Evolutionary conservation across 64 coral and sea anemone genomes (phyloP), one percentile per base, ranked within the genome.

Genomic region (Anthopleura sola): DNA sequence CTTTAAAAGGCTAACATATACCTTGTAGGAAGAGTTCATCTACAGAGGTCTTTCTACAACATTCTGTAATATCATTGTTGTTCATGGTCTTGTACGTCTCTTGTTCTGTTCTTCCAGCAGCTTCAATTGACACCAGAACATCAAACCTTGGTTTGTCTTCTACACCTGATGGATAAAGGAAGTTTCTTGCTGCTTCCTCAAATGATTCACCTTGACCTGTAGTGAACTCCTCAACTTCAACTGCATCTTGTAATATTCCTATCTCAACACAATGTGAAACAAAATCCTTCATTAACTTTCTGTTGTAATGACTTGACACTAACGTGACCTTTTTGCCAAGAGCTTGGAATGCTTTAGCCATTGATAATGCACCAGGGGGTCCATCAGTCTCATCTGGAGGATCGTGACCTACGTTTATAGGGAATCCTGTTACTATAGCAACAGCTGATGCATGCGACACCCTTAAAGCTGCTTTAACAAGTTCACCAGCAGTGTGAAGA

Each of bases 11-110:
- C n/a, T n/a, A n/a, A n/a, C n/a, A n/a, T n/a, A n/a, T 81, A 91
- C 89, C 89, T 91, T 86, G 89, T 66, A 91, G 62, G 34, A 96
- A 96, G 11, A 96, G 86, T 82, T 96, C 94, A 86, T 96, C 94
- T 29, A 96, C 87, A 47, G 90, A 87, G 57, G 87, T 92, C 14
- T 78, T 75, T 77, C 74, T 86, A 90, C 94, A 96, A 16, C 89
- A 10, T 17, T 86, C 76, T 34, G 86, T 86, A 44, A 96, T 60
- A n/a, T 96, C 87, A 54, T 19, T 51, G 1, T 48, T 90, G 55
- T 91, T 89, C 94, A 96, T 96, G 2, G 94, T 86, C 36, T 55
- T 92, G 54, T 92, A 96, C 53, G 28, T 46, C 5, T 90, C 90
- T 19, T 88, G 56, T 23, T 69, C 68, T 69, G 68, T 75, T 58